A percentile compares a stretch with the other conserved stretches of the same genome.
These are phyloP conservation scores for Myiopsitta monachus DNA, from an alignment of 2,113 vertebrate genomes.

Conservation along the genomic window DNA sequence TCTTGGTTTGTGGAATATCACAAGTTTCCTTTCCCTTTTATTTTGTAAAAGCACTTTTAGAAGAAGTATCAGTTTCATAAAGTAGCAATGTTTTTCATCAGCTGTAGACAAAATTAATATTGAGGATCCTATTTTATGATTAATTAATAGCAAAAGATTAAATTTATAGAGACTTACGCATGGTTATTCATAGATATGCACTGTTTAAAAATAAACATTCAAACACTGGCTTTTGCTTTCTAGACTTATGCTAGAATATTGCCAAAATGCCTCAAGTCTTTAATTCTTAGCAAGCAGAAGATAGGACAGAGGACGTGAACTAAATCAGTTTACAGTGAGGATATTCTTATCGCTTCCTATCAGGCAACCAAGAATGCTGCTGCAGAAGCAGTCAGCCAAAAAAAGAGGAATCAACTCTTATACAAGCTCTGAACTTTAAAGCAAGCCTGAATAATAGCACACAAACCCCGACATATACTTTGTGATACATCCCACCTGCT, in stretches of 20 bases:
- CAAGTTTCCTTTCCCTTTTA: not conserved
- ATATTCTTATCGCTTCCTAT: not conserved
- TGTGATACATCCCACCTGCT: not conserved
- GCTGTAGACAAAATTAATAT: not conserved
- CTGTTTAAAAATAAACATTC: not conserved
- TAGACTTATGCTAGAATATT: not conserved
- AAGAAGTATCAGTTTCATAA: not conserved
- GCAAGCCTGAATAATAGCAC: not conserved
- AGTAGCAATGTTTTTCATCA: not conserved
- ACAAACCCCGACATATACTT: not conserved
- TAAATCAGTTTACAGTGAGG: not conserved
- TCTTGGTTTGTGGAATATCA: not conserved
- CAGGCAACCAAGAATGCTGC: not conserved
- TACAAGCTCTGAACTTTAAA: not conserved
- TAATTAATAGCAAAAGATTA: not conserved
- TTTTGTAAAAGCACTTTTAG: not conserved
- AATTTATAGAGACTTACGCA: not conserved
- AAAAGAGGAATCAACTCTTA: not conserved
- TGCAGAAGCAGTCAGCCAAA: not conserved
- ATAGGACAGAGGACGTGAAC: not conserved
- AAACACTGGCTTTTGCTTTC: not conserved
- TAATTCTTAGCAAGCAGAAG: not conserved
- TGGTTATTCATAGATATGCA: not conserved
- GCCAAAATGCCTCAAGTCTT: not conserved
- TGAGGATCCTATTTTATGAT: not conserved